A percentile compares a stretch with the other conserved stretches of the same genome.
Evolutionary conservation across 2,797 vertebrate species (phyloP).

Genomic region (Hafferia zeledoni): DNA sequence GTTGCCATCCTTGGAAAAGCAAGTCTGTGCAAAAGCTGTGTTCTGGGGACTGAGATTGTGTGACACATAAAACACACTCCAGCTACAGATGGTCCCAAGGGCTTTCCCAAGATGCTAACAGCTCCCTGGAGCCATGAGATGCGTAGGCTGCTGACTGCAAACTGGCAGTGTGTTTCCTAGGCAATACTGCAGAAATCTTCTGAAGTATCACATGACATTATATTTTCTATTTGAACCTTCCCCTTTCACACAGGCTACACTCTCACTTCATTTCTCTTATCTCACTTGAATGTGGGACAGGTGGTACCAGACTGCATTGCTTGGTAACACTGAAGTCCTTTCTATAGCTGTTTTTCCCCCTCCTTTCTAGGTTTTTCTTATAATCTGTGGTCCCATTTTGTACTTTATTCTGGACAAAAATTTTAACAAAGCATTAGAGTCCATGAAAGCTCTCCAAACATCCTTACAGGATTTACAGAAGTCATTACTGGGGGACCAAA

Average conservation of each 20-base stretch:
- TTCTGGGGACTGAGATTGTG: background rate
- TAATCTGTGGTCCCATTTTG: background rate
- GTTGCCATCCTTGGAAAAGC: background rate
- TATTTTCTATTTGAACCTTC: background rate
- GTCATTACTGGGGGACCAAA: background rate
- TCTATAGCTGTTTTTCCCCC: background rate
- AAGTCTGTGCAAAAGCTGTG: background rate
- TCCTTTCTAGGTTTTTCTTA: background rate
- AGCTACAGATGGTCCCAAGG: slow-evolving; percentile 10
- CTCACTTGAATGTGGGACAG: background rate
- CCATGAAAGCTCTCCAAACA: background rate
- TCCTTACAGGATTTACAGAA: background rate
- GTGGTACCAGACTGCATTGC: background rate
- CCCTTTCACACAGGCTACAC: background rate
- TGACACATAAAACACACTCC: background rate
- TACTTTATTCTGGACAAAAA: background rate
- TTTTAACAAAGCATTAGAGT: background rate
- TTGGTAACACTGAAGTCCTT: background rate
- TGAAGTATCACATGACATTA: background rate
- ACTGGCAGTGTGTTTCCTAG: slow-evolving; percentile 29
- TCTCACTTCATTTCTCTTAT: background rate
- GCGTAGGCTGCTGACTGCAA: background rate
- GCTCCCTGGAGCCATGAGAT: background rate
- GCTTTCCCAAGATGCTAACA: background rate
- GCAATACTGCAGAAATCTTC: background rate